Conservation (phyloP, 1,140 invertebrate species). For the Ectropis grisescens region DNA sequence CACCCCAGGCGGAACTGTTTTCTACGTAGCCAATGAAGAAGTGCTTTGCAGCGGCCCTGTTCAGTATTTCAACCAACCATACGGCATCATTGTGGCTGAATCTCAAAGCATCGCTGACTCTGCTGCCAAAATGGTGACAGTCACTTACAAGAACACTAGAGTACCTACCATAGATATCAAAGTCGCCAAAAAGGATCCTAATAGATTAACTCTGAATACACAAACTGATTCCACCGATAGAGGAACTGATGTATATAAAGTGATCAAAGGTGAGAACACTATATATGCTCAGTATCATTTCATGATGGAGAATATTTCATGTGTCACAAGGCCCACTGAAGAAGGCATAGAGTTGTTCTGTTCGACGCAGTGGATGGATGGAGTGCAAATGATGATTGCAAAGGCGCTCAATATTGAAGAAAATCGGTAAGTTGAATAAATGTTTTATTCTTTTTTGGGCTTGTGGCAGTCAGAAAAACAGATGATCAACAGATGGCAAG, state of each 20-base stretch:
- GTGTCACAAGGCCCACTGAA: conserved; percentile 72
- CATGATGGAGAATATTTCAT: conserved; percentile 69
- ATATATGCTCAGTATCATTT: conserved; percentile 28
- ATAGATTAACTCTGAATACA: conserved; percentile 5
- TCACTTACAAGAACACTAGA: conserved; percentile 43
- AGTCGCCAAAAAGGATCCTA: conserved; percentile 12
- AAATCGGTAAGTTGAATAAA: conserved; percentile 5
- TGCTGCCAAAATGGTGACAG: conserved; percentile 75
- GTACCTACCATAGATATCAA: conserved; percentile 16
- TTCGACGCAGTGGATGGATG: conserved; percentile 74
- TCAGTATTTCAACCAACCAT: conserved; percentile 76
- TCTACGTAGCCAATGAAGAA: conserved; percentile 53
- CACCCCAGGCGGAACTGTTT: conserved; percentile 20
- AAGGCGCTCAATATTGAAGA: conserved; percentile 5
- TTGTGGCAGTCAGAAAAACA: no score
- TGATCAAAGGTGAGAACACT: conserved; percentile 25
- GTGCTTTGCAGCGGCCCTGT: conserved; percentile 66
- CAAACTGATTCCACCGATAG: conserved; percentile 1
- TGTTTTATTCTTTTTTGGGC: no score
- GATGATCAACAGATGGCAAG: no score
- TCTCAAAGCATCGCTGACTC: conserved; percentile 72
- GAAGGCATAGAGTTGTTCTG: conserved; percentile 74
- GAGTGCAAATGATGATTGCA: conserved; percentile 67
- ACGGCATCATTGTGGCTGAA: conserved; percentile 80
- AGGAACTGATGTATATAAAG: conserved; percentile 38